phyloP scores from a whole-genome alignment of 2,797 vertebrate species.

The Rhabdomys pumilio region DNA sequence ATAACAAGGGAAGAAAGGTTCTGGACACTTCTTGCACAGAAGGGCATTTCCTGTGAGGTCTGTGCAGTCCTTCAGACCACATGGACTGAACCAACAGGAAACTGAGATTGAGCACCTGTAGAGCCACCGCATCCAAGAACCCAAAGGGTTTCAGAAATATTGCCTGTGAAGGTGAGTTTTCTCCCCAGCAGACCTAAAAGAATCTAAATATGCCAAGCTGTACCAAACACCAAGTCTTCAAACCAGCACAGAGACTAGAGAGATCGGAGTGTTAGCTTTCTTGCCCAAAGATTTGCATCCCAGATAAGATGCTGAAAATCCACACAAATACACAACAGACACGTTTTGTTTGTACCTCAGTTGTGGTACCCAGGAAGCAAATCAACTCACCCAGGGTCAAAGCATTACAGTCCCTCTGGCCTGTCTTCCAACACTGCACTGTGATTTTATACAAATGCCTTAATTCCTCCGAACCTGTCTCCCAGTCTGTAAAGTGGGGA shows the following conservation, averaged over 20 bases:
- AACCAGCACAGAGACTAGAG: neutral
- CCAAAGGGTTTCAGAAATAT: neutral
- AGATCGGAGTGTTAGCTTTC: fast-evolving
- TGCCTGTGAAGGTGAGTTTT: neutral
- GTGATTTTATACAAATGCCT: neutral
- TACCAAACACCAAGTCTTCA: neutral
- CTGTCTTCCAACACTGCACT: neutral
- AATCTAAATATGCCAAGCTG: neutral
- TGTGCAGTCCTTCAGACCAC: neutral
- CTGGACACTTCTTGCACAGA: fast-evolving
- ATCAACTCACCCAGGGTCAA: neutral
- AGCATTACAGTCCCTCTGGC: neutral
- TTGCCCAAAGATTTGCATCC: neutral
- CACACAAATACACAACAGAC: neutral
- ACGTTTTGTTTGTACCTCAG: fast-evolving
- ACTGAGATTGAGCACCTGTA: neutral
- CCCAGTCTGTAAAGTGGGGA: neutral
- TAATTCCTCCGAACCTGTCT: neutral
- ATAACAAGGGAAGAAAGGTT: neutral
- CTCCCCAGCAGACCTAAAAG: neutral
- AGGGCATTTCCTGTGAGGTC: neutral
- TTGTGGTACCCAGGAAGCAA: neutral
- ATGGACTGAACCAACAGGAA: fast-evolving
- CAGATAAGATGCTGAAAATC: neutral
- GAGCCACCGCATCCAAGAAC: neutral